These are phyloP conservation scores for Poeciliopsis presidionis DNA, from an alignment of 2,797 vertebrate genomes.

Conservation along the genomic window DNA sequence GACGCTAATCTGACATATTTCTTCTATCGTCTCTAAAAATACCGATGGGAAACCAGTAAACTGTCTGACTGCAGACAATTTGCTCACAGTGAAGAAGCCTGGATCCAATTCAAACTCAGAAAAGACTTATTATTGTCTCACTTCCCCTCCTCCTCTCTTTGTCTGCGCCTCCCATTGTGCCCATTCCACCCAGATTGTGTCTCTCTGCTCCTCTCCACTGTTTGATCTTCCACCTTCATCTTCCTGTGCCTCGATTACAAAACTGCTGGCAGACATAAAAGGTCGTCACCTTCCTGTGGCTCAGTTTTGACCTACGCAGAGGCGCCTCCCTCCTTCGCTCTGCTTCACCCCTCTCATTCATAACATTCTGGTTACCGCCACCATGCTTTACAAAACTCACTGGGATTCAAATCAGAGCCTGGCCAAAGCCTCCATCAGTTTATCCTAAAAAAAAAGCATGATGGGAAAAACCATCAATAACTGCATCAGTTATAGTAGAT, in stretches of 20 bases:
- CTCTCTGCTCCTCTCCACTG: constrained; percentile 60
- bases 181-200: constrained; percentile 54
- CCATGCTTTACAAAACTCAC: constrained; percentile 72
- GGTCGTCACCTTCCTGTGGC: constrained; percentile 46
- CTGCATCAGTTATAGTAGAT: not conserved
- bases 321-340: not conserved
- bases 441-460: not conserved
- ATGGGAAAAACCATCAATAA: not conserved
- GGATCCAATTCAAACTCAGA: constrained; percentile 61
- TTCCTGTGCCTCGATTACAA: constrained; percentile 50
- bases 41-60: not conserved
- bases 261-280: constrained; percentile 23
- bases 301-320: constrained; percentile 9
- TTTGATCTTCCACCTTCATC: constrained; percentile 36
- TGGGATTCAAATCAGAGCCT: constrained; percentile 73
- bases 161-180: constrained; percentile 60
- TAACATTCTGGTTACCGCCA: constrained; percentile 62
- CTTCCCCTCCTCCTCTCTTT: constrained; percentile 30
- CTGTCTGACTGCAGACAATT: constrained; percentile 24
- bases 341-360: not conserved
- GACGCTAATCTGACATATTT: not conserved
- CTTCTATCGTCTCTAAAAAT: not conserved
- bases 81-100: constrained; percentile 21
- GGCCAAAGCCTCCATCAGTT: constrained; percentile 57
- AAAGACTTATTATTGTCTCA: constrained; percentile 78